Percentiles rank a stretch among this genome's conserved stretches.
Conservation (phyloP, 2,797 vertebrate species). For the Decapterus maruadsi region DNA sequence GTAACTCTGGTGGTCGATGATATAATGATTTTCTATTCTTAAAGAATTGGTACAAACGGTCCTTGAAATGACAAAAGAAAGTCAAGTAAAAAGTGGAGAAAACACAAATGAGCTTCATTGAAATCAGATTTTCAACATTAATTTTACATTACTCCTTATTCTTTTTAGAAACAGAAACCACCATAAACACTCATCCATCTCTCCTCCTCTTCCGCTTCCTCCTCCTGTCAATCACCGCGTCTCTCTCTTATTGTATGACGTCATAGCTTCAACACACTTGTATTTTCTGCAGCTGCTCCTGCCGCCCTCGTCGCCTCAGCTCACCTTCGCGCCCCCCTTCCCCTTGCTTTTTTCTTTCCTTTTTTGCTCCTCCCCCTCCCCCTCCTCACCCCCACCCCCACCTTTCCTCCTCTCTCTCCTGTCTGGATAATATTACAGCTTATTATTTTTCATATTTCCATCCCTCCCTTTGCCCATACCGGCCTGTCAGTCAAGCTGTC, state of each 20-base stretch:
- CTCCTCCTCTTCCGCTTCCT: too few species aligned
- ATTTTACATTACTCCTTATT: too few species aligned
- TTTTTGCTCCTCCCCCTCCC: not conserved
- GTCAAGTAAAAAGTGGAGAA: too few species aligned
- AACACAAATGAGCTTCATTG: too few species aligned
- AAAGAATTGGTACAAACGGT: too few species aligned
- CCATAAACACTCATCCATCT: too few species aligned
- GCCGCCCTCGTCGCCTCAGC: slow-evolving; percentile 43
- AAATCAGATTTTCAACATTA: too few species aligned
- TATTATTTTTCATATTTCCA: slow-evolving; percentile 84
- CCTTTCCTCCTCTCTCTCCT: slow-evolving; percentile 20
- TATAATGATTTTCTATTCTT: too few species aligned
- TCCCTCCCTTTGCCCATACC: slow-evolving; percentile 59
- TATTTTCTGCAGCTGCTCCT: slow-evolving; percentile 39
- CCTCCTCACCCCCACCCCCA: too few species aligned
- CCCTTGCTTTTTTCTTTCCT: not conserved
- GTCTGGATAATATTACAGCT: slow-evolving; percentile 75
- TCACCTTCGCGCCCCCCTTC: slow-evolving; percentile 1
- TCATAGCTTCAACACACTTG: slow-evolving; percentile 8
- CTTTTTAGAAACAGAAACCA: too few species aligned
- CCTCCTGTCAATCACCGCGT: not conserved
- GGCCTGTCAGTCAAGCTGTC: slow-evolving; percentile 80
- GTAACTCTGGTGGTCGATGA: too few species aligned
- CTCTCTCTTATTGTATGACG: not conserved
- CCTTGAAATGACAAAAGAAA: too few species aligned